Percentiles rank a stretch among this genome's conserved stretches.
Conservation (phyloP, 2,113 vertebrate species). For the Zingel zingel region DNA sequence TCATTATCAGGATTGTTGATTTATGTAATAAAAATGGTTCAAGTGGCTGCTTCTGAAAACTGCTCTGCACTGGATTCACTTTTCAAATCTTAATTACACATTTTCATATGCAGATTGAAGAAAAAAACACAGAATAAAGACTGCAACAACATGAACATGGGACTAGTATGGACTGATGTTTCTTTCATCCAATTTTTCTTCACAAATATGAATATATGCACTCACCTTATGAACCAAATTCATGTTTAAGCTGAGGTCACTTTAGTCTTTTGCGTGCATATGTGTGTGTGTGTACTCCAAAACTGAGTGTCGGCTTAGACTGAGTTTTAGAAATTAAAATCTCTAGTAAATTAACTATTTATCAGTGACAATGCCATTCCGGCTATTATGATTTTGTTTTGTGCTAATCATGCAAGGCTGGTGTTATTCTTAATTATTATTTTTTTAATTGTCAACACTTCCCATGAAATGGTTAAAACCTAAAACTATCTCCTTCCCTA, state of each 20-base stretch:
- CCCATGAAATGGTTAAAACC: too few relatives aligned
- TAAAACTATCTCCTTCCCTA: not conserved
- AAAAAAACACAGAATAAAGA: not conserved
- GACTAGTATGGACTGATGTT: not conserved
- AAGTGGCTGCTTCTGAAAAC: not conserved
- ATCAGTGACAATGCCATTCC: not conserved
- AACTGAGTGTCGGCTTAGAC: not conserved
- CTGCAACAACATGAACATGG: not conserved
- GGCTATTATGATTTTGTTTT: not conserved
- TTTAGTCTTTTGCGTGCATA: too few relatives aligned
- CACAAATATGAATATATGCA: not conserved
- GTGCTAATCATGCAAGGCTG: not conserved
- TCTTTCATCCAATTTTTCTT: not conserved
- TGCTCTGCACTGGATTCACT: not conserved
- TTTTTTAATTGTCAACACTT: too few relatives aligned
- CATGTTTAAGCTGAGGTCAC: not conserved
- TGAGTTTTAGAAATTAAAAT: slow-evolving; percentile 17
- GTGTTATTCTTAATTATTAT: not conserved
- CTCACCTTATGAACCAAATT: not conserved
- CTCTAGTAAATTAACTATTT: not conserved
- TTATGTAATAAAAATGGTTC: slow-evolving; percentile 1
- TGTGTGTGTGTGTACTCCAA: not conserved
- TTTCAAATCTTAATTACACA: slow-evolving; percentile 35
- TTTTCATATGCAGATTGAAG: slow-evolving; percentile 23
- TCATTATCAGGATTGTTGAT: not conserved